Conservation (phyloP, 2,888 invertebrate genomes). For the Drosophila nigricruria region DNA sequence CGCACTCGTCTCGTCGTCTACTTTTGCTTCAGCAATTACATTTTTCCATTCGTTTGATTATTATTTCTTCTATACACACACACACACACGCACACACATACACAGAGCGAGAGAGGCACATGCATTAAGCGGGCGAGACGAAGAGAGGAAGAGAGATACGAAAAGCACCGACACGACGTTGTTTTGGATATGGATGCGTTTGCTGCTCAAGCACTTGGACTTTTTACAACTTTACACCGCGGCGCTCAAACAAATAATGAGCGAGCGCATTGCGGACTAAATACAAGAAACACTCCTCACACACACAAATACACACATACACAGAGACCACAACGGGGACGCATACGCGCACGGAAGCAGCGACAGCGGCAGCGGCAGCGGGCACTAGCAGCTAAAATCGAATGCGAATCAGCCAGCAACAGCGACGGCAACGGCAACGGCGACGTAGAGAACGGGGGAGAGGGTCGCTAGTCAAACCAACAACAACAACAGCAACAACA, state of each 20-base stretch:
- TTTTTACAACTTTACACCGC: conserved; percentile 85
- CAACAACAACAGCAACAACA: conserved; percentile 37
- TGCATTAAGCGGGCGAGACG: conserved; percentile 40
- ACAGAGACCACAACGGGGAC: conserved; percentile 64
- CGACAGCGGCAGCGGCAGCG: conserved; percentile 61
- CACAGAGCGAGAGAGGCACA: conserved; percentile 30
- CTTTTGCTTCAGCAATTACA: conserved; percentile 71
- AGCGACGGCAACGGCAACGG: conserved; percentile 39
- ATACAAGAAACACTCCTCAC: conserved; percentile 80
- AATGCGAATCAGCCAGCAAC: conserved; percentile 73
- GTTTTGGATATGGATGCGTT: conserved; percentile 68
- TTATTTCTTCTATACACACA: conserved; percentile 61
- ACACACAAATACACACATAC: conserved; percentile 51
- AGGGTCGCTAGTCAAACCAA: conserved; percentile 62
- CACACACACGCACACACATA: conserved; percentile 32
- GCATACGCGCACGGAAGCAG: conserved; percentile 71
- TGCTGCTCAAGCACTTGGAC: conserved; percentile 75
- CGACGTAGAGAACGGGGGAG: conserved; percentile 55
- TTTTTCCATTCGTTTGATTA: conserved; percentile 77
- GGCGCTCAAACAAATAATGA: conserved; percentile 85
- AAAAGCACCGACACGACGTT: conserved; percentile 57
- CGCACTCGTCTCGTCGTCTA: conserved; percentile 49
- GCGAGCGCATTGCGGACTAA: conserved; percentile 81
- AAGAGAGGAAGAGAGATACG: conserved; percentile 49
- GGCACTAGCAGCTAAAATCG: conserved; percentile 74